Conservation (phyloP, 1,140 invertebrate species). For the Drosophila ercepeae region DNA sequence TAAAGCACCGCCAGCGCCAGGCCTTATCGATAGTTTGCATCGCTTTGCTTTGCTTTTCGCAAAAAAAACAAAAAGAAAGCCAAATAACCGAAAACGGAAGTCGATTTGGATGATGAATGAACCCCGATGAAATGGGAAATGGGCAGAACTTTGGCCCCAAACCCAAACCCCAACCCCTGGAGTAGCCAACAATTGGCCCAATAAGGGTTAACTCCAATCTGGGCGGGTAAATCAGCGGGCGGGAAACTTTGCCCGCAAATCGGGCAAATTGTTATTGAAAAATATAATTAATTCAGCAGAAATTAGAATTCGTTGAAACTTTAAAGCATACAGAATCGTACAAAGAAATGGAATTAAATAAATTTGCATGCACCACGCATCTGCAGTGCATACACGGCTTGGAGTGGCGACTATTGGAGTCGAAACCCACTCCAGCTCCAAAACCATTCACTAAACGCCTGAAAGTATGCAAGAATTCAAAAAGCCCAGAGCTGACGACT, state of each 20-base stretch:
- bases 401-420: neutral
- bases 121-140: slow-evolving; percentile 70
- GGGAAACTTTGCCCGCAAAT: slow-evolving; percentile 2
- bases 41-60: slow-evolving; percentile 37
- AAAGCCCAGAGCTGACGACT: slow-evolving; percentile 40
- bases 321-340: too few relatives aligned
- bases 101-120: slow-evolving; percentile 81
- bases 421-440: neutral
- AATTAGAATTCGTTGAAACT: neutral
- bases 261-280: slow-evolving; percentile 2
- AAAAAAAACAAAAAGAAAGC: neutral
- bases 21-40: slow-evolving; percentile 78
- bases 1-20: slow-evolving; percentile 49
- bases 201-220: slow-evolving; percentile 10
- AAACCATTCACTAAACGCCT: slow-evolving; percentile 19
- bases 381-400: slow-evolving; percentile 61
- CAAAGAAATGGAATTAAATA: slow-evolving; percentile 66
- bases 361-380: slow-evolving; percentile 77
- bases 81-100: slow-evolving; percentile 58
- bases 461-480: slow-evolving; percentile 58
- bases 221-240: neutral
- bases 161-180: neutral
- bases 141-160: too few relatives aligned
- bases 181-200: too few relatives aligned
- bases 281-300: neutral